Percentiles rank a stretch among this genome's conserved stretches.
phyloP scores from a whole-genome alignment of 2,888 invertebrate genomes.

The Drosophila nigricruria region DNA sequence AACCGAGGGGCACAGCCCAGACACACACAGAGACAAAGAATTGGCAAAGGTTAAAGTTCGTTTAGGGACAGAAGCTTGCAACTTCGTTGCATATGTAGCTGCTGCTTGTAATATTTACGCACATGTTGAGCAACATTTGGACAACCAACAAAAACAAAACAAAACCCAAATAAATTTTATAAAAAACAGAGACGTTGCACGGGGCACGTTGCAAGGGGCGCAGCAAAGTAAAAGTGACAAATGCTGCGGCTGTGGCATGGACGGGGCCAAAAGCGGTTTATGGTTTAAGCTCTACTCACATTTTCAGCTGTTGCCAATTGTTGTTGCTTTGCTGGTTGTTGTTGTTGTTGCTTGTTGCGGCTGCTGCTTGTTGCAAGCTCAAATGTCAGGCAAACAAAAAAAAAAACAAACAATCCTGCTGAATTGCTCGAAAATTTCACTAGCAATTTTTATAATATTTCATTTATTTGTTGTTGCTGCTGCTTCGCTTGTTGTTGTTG shows the following conservation, averaged over 20 bases:
- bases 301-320: conserved; percentile 29
- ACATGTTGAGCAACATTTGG: conserved; percentile 49
- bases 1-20: conserved; percentile 53
- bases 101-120: conserved; percentile 32
- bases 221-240: conserved; percentile 49
- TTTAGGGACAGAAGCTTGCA: conserved; percentile 25
- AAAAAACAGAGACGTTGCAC: conserved; percentile 1
- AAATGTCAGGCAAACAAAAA: conserved; percentile 36
- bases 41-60: conserved; percentile 3
- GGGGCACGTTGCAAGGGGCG: neutral
- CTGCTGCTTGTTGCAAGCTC: conserved; percentile 52
- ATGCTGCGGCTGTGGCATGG: conserved; percentile 28
- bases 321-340: conserved; percentile 10
- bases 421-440: conserved; percentile 43
- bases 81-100: conserved; percentile 12
- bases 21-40: neutral
- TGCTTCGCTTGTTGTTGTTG: conserved; percentile 28
- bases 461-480: conserved; percentile 18
- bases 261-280: conserved; percentile 46
- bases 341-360: conserved; percentile 16
- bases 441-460: conserved; percentile 27
- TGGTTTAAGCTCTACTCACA: conserved; percentile 46
- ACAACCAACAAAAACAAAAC: neutral
- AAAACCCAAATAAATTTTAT: neutral
- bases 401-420: conserved; percentile 35